Evolutionary conservation across 2,113 vertebrate species (phyloP).

Genomic region (Malaclemys terrapin): DNA sequence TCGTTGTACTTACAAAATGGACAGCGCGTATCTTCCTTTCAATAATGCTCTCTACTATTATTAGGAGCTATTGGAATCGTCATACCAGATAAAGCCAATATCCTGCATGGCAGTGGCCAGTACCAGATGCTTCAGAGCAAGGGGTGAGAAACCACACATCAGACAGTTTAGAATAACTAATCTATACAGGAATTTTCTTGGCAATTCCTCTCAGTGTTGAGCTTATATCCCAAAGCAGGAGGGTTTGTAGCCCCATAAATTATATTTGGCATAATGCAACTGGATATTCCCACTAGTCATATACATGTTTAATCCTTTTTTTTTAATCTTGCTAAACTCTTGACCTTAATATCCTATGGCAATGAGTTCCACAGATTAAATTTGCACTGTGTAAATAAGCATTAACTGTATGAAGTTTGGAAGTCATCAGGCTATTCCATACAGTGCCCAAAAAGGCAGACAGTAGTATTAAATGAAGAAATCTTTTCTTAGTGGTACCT

Average conservation of each 20-base stretch:
- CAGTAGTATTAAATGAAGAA: background rate
- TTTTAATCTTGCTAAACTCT: background rate
- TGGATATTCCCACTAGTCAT: background rate
- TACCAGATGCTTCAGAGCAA: background rate
- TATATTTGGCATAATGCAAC: background rate
- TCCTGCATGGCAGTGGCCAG: background rate
- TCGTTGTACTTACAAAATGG: background rate
- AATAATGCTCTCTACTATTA: background rate
- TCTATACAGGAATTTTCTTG: background rate
- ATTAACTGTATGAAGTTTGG: background rate
- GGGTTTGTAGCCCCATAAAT: background rate
- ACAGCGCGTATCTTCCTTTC: background rate
- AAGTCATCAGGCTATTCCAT: background rate
- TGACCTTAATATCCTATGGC: background rate
- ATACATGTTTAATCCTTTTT: background rate
- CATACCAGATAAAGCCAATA: background rate
- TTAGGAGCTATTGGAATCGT: background rate
- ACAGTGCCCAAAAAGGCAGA: background rate
- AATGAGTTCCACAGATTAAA: background rate
- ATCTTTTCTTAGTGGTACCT: background rate
- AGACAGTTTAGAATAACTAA: background rate
- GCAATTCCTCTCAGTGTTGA: background rate
- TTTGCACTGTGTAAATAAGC: background rate
- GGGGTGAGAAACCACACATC: background rate
- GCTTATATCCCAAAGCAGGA: background rate